Percentiles rank a stretch among this genome's conserved stretches.
Evolutionary conservation across 2,113 vertebrate genomes (phyloP).

Genomic region (Pluvialis apricaria): DNA sequence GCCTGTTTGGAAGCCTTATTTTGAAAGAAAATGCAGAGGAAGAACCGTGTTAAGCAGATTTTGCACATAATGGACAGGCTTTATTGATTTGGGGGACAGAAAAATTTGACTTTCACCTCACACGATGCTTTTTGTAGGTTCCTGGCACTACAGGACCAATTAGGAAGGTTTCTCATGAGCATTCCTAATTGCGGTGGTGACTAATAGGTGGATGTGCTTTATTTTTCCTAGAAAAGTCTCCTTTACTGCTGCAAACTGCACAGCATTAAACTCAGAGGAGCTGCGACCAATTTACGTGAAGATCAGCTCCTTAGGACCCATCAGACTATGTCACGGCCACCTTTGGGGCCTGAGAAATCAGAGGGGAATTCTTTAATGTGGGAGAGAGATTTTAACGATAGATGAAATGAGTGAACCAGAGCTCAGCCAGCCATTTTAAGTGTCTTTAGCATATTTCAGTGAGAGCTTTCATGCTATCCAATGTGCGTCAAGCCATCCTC

Average conservation of each 20-base stretch:
- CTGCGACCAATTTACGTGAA: too few species aligned
- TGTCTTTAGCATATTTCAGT: background rate
- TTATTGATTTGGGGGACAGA: background rate
- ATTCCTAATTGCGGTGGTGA: background rate
- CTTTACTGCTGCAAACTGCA: background rate
- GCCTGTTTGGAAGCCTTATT: background rate
- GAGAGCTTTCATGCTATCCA: background rate
- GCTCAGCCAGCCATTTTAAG: background rate
- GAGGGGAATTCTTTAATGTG: background rate
- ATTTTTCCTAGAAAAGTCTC: background rate
- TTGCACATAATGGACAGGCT: background rate
- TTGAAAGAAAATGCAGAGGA: background rate
- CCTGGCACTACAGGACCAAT: background rate
- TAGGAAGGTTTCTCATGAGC: background rate
- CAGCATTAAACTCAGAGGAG: background rate
- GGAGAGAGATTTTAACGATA: background rate
- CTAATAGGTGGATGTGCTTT: background rate
- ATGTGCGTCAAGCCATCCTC: background rate
- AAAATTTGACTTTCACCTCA: background rate
- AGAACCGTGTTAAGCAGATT: background rate
- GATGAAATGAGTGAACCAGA: background rate
- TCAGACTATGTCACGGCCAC: fast-evolving
- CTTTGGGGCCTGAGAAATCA: background rate
- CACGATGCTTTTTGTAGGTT: background rate
- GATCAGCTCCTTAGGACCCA: background rate